Conservation (phyloP, 1,140 invertebrate genomes). For the Wiebesia pumilae region DNA sequence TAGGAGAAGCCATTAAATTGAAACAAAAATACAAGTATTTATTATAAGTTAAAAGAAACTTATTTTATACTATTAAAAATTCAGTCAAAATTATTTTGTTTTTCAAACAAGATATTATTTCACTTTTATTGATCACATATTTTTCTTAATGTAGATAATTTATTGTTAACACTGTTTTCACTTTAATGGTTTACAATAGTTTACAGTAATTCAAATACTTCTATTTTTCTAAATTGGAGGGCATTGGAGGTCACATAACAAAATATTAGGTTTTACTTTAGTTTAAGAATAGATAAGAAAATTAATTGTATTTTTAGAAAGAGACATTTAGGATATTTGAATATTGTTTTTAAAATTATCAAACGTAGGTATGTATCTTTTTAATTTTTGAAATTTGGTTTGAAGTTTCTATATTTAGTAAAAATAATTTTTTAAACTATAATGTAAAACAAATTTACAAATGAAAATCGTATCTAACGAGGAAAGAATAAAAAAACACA, state of each 20-base stretch:
- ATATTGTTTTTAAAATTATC: not conserved
- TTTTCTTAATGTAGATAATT: not conserved
- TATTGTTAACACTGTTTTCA: not conserved
- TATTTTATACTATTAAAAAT: conserved; percentile 7
- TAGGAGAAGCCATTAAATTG: conserved; percentile 63
- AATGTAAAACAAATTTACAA: not conserved
- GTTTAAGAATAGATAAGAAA: not conserved
- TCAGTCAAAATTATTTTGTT: not conserved
- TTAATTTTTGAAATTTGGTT: too few relatives aligned
- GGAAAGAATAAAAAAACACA: conserved; percentile 31
- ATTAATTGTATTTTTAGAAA: not conserved
- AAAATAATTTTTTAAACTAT: conserved; percentile 3
- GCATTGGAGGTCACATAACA: conserved; percentile 27
- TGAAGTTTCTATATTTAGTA: not conserved
- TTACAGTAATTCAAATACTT: too few relatives aligned
- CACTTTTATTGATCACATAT: not conserved
- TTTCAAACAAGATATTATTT: not conserved
- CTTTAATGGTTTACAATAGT: not conserved
- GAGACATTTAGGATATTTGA: not conserved
- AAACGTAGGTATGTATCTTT: not conserved
- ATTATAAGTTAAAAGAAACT: not conserved
- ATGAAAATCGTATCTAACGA: not conserved
- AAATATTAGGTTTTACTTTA: conserved; percentile 45
- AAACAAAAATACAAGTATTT: not conserved
- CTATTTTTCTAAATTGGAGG: conserved; percentile 12